These are phyloP conservation scores for Latrodectus geometricus DNA, from an alignment of 1,140 invertebrate genomes.

Conservation along the genomic window DNA sequence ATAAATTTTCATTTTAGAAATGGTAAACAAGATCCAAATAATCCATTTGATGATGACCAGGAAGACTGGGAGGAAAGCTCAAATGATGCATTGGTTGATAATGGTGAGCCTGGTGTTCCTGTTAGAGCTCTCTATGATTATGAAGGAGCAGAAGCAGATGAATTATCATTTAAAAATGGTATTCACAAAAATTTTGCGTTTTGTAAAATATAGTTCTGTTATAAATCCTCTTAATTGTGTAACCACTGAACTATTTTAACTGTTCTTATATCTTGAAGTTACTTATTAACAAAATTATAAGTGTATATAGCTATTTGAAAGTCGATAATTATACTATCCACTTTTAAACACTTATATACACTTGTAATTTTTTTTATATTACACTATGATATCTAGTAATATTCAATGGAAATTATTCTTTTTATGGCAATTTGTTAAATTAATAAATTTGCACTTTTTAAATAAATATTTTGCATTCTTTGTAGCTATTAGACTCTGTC, in stretches of 20 bases:
- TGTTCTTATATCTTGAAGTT: background rate
- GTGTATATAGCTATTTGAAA: background rate
- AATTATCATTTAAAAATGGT: conserved; percentile 98
- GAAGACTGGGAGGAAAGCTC: conserved; percentile 77
- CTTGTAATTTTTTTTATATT: too few relatives aligned
- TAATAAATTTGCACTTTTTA: too few relatives aligned
- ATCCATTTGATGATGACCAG: conserved; percentile 73
- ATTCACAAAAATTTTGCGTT: conserved; percentile 35
- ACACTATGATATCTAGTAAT: too few relatives aligned
- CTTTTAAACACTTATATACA: too few relatives aligned
- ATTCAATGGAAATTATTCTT: background rate
- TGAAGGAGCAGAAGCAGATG: conserved; percentile 94
- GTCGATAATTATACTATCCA: too few relatives aligned
- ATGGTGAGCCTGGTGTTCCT: conserved; percentile 92
- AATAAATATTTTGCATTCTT: too few relatives aligned
- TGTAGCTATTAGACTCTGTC: too few relatives aligned
- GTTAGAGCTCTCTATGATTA: conserved; percentile 97
- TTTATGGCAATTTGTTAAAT: background rate
- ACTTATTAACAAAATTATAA: background rate
- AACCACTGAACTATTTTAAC: too few relatives aligned
- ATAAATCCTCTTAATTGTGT: too few relatives aligned
- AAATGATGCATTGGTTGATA: conserved; percentile 86
- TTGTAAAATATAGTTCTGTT: too few relatives aligned
- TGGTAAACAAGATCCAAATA: conserved; percentile 64
- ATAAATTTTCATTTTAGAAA: conserved; percentile 11